phyloP scores from a whole-genome alignment of 2,113 vertebrate species.

The Daubentonia madagascariensis region DNA sequence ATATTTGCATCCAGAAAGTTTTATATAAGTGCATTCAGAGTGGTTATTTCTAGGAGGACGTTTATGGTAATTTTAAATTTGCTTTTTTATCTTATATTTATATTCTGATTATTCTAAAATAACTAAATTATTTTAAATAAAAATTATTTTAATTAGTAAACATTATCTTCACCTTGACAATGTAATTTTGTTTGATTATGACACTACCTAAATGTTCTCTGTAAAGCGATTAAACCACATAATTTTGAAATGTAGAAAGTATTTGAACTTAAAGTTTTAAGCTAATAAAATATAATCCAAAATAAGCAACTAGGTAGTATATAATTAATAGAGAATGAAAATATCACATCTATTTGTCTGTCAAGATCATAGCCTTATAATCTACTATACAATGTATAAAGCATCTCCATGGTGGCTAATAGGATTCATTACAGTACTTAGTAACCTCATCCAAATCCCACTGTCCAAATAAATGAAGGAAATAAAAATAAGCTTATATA shows the following conservation, averaged over 20 bases:
- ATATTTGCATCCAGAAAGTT: background rate
- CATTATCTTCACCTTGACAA: background rate
- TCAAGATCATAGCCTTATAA: background rate
- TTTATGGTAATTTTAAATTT: background rate
- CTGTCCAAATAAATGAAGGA: background rate
- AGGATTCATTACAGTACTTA: constrained; percentile 7
- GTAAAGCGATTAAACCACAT: background rate
- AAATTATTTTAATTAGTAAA: background rate
- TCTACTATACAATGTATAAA: background rate
- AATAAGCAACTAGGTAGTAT: background rate
- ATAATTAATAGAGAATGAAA: background rate
- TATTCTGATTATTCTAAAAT: background rate
- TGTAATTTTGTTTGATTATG: background rate
- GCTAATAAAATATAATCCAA: background rate
- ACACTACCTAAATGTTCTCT: background rate
- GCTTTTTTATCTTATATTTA: background rate
- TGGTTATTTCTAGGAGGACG: background rate
- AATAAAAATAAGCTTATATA: background rate
- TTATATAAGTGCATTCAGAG: background rate
- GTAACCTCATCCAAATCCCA: background rate
- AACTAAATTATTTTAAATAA: background rate
- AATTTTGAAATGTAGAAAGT: background rate
- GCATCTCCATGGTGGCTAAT: background rate
- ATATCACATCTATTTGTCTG: background rate
- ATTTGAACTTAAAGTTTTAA: background rate